Evolutionary conservation across 1,140 invertebrate species (phyloP).

Genomic region (Brachystomella parvula): DNA sequence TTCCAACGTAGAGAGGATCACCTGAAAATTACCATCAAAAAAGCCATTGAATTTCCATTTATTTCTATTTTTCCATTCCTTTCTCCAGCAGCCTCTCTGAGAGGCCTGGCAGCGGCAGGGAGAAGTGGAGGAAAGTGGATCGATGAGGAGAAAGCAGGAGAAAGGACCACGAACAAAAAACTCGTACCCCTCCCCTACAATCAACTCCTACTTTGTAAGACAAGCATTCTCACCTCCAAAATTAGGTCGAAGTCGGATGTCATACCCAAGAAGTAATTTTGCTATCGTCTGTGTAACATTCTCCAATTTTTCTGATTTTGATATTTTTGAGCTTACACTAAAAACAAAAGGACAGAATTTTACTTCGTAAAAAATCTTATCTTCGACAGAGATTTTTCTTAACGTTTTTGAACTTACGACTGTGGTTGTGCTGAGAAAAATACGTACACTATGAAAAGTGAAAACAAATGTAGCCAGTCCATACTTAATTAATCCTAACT

Average conservation of each 20-base stretch:
- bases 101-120: neutral
- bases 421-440: too few species aligned
- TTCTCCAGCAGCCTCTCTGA: neutral
- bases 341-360: too few species aligned
- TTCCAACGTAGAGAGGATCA: slow-evolving; percentile 81
- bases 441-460: too few species aligned
- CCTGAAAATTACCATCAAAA: slow-evolving; percentile 57
- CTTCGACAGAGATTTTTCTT: too few species aligned
- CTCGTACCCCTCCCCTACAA: neutral
- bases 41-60: neutral
- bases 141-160: slow-evolving; percentile 2
- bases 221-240: slow-evolving; percentile 71
- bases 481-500: too few species aligned
- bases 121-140: neutral
- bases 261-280: slow-evolving; percentile 80
- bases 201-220: neutral
- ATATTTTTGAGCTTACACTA: slow-evolving; percentile 20
- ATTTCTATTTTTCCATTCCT: neutral
- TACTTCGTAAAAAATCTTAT: too few species aligned
- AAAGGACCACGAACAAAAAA: neutral
- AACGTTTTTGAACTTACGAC: too few species aligned
- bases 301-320: slow-evolving; percentile 51
- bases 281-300: slow-evolving; percentile 86
- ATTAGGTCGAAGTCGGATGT: slow-evolving; percentile 89
- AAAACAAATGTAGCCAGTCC: too few species aligned